Evolutionary conservation across 2,888 invertebrate genomes (phyloP), one percentile per base, ranked within the genome.

Genomic region (Synanthedon vespiformis): DNA sequence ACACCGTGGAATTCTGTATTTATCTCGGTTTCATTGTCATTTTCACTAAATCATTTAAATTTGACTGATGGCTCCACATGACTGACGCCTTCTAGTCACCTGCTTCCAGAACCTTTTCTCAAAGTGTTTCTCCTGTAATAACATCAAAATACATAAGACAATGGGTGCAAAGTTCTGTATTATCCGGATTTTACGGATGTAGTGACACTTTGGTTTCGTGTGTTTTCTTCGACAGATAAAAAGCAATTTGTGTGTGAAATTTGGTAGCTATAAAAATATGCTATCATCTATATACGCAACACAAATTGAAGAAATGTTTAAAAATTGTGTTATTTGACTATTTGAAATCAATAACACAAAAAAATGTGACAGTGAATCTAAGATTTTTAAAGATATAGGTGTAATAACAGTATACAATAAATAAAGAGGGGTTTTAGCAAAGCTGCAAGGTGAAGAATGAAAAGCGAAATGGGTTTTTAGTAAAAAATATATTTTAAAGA

Each of bases 71-170:
- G 85, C 79, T 62, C 86, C 86, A 57, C 79, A 77, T 56, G 91
- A 90, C 68, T 92, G 90, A 61, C 91, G 88, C 76, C 93, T 89
- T 86, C 91, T 91, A 62, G 91, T 92, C 65, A 94, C 89, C 77
- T 94, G 93, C 81, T 93, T 93, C 93, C 93, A 93, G 74, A 94
- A 92, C 68, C 93, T 88, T 74, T 92, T 90, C 74, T 94, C 93
- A 74, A 93, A 81, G 70, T 92, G 91, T 77, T 92, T 93, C 70
- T 93, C 93, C 93, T 93, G 83, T 53, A 88, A 89, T 16, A 48
- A 48, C 18, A 48, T 14, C 8, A 44, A 6, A 13, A 13, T 34
- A 44, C 44, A 44, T 44, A 44, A 13, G 6, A 44, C 44, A 44
- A 44, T 44, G 10, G 22, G 10, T 34, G 34, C 10, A 34, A 10